phyloP scores from a whole-genome alignment of 2,888 invertebrate genomes.

The Pachliopta kotzebuea region DNA sequence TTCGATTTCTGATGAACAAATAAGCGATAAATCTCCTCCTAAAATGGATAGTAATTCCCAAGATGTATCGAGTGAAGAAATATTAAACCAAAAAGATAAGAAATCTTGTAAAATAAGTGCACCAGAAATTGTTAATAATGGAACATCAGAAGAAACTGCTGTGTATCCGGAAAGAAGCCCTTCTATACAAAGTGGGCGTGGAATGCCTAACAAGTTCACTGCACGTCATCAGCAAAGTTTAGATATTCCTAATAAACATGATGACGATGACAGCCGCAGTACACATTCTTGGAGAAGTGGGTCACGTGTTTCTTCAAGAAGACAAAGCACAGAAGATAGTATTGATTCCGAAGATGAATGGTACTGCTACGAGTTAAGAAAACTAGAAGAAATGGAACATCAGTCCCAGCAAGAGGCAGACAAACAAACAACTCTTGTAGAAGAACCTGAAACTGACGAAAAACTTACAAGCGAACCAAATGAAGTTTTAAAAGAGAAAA shows the following conservation, averaged over 20 bases:
- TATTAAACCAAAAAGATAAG: constrained; percentile 52
- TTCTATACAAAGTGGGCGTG: constrained; percentile 81
- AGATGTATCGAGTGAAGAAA: constrained; percentile 49
- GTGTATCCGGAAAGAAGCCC: constrained; percentile 83
- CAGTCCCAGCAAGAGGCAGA: constrained; percentile 84
- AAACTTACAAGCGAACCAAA: constrained; percentile 78
- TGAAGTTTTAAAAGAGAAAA: constrained; percentile 87
- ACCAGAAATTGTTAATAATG: constrained; percentile 62
- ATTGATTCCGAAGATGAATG: constrained; percentile 97
- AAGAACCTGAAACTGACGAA: constrained; percentile 80
- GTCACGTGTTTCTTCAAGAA: constrained; percentile 90
- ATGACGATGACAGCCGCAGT: constrained; percentile 92
- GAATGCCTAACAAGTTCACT: constrained; percentile 80
- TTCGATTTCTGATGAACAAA: constrained; percentile 85
- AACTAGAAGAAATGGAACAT: constrained; percentile 92
- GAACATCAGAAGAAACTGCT: constrained; percentile 72
- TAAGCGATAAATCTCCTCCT: constrained; percentile 70
- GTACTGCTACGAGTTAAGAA: constrained; percentile 93
- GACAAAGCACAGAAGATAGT: constrained; percentile 95
- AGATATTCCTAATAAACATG: constrained; percentile 88
- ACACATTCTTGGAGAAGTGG: constrained; percentile 94
- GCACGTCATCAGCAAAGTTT: constrained; percentile 88
- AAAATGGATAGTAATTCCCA: constrained; percentile 53
- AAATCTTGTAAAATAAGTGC: constrained; percentile 54
- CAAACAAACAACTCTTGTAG: constrained; percentile 81